A percentile compares a stretch with the other conserved stretches of the same genome.
phyloP scores from a whole-genome alignment of 1,140 invertebrate genomes.

The Drosophila repletoides region DNA sequence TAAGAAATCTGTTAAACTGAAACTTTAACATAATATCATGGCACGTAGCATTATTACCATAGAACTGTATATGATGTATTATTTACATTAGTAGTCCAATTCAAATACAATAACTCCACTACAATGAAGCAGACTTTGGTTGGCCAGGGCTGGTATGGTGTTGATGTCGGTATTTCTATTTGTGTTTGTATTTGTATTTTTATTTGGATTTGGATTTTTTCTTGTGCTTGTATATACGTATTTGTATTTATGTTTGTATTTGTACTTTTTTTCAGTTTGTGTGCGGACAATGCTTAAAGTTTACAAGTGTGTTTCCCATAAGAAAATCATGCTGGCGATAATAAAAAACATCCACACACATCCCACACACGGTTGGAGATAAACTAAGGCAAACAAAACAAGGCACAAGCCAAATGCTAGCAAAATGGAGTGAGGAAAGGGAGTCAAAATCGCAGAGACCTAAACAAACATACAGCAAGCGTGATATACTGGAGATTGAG shows the following conservation, averaged over 20 bases:
- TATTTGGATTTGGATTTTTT: conserved; percentile 18
- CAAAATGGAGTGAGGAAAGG: not conserved
- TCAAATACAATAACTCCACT: conserved; percentile 43
- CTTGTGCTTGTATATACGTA: conserved; percentile 1
- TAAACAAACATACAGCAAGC: conserved; percentile 62
- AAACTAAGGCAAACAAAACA: conserved; percentile 41
- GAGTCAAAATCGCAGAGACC: conserved; percentile 28
- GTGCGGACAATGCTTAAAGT: conserved; percentile 13
- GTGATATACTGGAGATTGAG: conserved; percentile 23
- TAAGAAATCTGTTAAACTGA: conserved; percentile 21
- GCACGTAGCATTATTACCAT: conserved; percentile 28
- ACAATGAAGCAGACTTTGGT: conserved; percentile 20
- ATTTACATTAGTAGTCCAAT: conserved; percentile 48
- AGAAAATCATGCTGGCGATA: conserved; percentile 36
- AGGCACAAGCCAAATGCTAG: conserved; percentile 11
- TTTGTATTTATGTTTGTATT: conserved; percentile 6
- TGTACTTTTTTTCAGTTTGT: conserved; percentile 18
- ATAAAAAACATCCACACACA: conserved; percentile 23
- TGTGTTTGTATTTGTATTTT: conserved; percentile 23
- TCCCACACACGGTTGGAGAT: not conserved
- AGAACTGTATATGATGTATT: conserved; percentile 40
- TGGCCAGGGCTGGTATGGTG: not conserved
- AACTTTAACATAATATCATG: conserved; percentile 16
- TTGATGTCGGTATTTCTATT: not conserved
- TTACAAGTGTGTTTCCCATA: conserved; percentile 4